Evolutionary conservation across 2,888 invertebrate species (phyloP).

Genomic region (Ommatoiulus sabulosus): DNA sequence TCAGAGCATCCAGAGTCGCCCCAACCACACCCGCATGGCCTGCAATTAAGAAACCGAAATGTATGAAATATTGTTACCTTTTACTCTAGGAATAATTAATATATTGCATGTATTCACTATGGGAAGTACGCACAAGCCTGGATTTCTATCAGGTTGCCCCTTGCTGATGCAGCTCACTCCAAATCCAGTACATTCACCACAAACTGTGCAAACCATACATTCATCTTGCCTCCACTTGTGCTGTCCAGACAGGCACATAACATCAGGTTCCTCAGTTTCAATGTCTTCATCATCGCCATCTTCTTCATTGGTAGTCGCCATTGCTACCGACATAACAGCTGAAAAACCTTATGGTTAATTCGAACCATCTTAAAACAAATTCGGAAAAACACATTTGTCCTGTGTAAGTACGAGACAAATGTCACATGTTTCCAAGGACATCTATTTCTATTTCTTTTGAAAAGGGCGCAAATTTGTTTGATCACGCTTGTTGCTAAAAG

Average conservation of each 20-base stretch:
- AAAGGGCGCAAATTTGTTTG: no score
- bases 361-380: slow-evolving; percentile 34
- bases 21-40: slow-evolving; percentile 94
- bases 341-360: slow-evolving; percentile 49
- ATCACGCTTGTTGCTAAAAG: no score
- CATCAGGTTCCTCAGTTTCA: slow-evolving; percentile 68
- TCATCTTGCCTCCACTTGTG: slow-evolving; percentile 85
- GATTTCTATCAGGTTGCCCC: slow-evolving; percentile 80
- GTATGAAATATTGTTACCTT: no score
- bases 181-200: slow-evolving; percentile 94
- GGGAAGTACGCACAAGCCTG: slow-evolving; percentile 81
- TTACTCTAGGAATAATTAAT: no score
- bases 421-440: no score
- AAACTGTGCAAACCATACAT: slow-evolving; percentile 90
- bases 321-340: slow-evolving; percentile 65
- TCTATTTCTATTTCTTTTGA: no score
- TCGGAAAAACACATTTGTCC: no score
- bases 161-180: slow-evolving; percentile 84
- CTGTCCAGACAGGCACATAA: slow-evolving; percentile 76
- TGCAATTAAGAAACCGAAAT: slow-evolving; percentile 68
- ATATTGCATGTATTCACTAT: no score
- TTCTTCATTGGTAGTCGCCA: slow-evolving; percentile 68
- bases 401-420: no score
- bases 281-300: slow-evolving; percentile 65
- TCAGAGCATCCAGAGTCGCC: slow-evolving; percentile 94